Evolutionary conservation across 2,888 invertebrate species (phyloP).

Genomic region (Mamestra brassicae): DNA sequence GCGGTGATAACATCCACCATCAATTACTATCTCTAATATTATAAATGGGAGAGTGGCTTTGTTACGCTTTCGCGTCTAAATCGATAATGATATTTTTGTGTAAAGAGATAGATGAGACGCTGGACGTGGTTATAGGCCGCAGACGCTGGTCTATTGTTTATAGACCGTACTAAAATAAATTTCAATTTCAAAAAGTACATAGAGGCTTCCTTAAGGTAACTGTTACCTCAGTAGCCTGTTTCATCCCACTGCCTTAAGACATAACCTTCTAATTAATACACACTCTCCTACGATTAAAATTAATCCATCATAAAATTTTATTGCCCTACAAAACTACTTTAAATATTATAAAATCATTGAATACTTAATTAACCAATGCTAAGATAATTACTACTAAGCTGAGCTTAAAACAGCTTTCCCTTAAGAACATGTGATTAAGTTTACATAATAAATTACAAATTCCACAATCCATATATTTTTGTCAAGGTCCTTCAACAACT

Average conservation of each 20-base stretch:
- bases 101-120: too few relatives aligned
- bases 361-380: neutral
- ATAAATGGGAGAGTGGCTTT: too few relatives aligned
- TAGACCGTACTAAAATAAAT: too few relatives aligned
- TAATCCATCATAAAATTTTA: neutral
- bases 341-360: slow-evolving; percentile 6
- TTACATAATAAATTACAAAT: slow-evolving; percentile 9
- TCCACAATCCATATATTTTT: neutral
- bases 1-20: too few relatives aligned
- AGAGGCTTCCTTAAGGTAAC: too few relatives aligned
- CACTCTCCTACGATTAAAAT: slow-evolving; percentile 7
- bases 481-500: neutral
- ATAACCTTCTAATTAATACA: neutral
- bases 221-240: neutral
- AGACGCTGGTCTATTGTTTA: too few relatives aligned
- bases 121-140: too few relatives aligned
- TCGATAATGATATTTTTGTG: too few relatives aligned
- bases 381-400: neutral
- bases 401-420: slow-evolving; percentile 7
- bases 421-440: neutral
- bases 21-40: too few relatives aligned
- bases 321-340: neutral
- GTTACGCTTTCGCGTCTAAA: too few relatives aligned
- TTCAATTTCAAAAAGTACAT: too few relatives aligned
- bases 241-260: neutral